A percentile compares a stretch with the other conserved stretches of the same genome.
These are phyloP conservation scores for Allacma fusca DNA, from an alignment of 2,888 invertebrate species.

Conservation along the genomic window DNA sequence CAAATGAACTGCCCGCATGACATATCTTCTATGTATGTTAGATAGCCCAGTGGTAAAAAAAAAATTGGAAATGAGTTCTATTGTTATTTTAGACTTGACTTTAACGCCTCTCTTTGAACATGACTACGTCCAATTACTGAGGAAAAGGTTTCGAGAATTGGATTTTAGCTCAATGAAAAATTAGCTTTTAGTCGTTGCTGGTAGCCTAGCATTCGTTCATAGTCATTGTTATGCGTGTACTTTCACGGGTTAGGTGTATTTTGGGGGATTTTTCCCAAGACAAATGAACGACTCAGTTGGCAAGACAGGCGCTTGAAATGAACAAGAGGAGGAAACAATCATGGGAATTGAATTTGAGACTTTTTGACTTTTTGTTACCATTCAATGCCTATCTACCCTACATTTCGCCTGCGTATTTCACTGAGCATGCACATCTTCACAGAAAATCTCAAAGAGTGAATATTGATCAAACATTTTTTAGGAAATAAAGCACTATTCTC, in stretches of 20 bases:
- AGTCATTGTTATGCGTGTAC: too few relatives aligned
- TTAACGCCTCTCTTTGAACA: neutral
- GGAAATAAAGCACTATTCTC: neutral
- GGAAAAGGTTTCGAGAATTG: neutral
- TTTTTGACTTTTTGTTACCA: slow-evolving; percentile 33
- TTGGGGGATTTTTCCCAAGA: neutral
- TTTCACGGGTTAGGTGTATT: neutral
- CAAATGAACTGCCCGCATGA: too few relatives aligned
- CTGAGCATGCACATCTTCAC: neutral
- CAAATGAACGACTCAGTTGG: slow-evolving; percentile 16
- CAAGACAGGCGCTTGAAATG: slow-evolving; percentile 21
- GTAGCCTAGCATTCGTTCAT: neutral
- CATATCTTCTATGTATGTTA: too few relatives aligned
- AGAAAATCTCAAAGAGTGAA: neutral
- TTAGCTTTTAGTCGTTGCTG: neutral
- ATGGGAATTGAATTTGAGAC: slow-evolving; percentile 31
- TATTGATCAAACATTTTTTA: neutral
- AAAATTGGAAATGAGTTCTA: neutral
- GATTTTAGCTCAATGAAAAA: neutral
- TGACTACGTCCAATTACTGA: neutral
- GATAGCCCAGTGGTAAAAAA: too few relatives aligned
- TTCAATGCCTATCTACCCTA: slow-evolving; percentile 24
- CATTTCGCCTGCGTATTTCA: slow-evolving; percentile 9
- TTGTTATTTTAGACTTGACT: neutral
- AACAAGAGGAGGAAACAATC: slow-evolving; percentile 31